A percentile compares a stretch with the other conserved stretches of the same genome.
These are phyloP conservation scores for Andricus grossulariae DNA, from an alignment of 1,140 invertebrate species.

Conservation along the genomic window DNA sequence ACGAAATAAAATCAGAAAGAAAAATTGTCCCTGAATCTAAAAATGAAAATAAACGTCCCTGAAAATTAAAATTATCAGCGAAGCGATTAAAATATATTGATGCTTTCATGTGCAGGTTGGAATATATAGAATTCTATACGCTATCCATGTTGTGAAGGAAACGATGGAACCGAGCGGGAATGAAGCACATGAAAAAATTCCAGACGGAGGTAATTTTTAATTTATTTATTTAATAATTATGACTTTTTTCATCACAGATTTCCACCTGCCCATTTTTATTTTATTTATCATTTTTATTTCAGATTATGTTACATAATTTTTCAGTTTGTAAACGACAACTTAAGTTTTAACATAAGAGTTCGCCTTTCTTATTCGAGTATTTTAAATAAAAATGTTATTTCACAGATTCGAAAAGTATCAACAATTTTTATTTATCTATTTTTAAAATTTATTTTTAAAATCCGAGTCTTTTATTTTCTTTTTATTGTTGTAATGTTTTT, in stretches of 20 bases:
- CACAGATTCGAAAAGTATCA: too few relatives aligned
- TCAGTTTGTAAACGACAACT: too few relatives aligned
- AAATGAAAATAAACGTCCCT: neutral
- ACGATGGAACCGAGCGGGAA: slow-evolving; percentile 59
- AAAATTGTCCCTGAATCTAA: neutral
- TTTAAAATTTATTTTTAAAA: too few relatives aligned
- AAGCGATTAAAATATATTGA: slow-evolving; percentile 34
- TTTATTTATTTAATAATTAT: slow-evolving; percentile 33
- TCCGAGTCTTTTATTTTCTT: too few relatives aligned
- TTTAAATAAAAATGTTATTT: too few relatives aligned
- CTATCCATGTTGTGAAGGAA: slow-evolving; percentile 43
- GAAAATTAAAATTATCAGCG: neutral
- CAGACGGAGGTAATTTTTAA: slow-evolving; percentile 60
- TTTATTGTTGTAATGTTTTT: too few relatives aligned
- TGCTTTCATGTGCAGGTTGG: slow-evolving; percentile 1
- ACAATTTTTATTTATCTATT: too few relatives aligned
- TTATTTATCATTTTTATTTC: slow-evolving; percentile 9
- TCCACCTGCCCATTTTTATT: neutral
- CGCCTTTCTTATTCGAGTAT: too few relatives aligned
- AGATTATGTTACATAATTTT: slow-evolving; percentile 1
- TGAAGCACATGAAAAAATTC: slow-evolving; percentile 52
- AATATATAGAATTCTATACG: too few relatives aligned
- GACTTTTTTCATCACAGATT: neutral
- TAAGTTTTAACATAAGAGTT: too few relatives aligned
- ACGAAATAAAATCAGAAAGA: neutral